Evolutionary conservation across 2,113 vertebrate genomes (phyloP).

Genomic region (Sylvietta virens): DNA sequence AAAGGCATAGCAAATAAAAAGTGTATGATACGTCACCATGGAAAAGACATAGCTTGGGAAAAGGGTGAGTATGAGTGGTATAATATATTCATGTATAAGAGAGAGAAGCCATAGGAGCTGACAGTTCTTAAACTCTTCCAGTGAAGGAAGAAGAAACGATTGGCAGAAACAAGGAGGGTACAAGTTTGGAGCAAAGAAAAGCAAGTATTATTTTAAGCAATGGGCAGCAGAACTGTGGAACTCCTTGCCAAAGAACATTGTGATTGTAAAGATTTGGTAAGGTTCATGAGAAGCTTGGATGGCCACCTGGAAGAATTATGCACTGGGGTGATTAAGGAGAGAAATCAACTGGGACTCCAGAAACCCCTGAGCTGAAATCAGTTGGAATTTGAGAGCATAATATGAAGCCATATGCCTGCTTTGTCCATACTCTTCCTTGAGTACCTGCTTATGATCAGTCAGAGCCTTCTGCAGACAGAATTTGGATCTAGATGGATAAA

Average conservation of each 20-base stretch:
- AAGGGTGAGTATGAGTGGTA: neutral
- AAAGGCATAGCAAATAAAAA: neutral
- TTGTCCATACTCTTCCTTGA: neutral
- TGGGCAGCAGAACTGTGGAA: neutral
- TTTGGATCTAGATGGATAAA: neutral
- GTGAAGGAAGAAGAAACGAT: neutral
- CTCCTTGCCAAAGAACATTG: neutral
- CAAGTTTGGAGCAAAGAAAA: neutral
- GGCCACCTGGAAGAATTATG: neutral
- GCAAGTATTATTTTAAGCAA: neutral
- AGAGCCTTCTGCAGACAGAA: neutral
- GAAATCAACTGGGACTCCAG: neutral
- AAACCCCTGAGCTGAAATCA: neutral
- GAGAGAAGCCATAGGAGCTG: neutral
- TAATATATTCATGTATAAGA: neutral
- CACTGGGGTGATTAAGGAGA: neutral
- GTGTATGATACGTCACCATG: neutral
- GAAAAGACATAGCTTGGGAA: neutral
- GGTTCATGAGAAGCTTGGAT: neutral
- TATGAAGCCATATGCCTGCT: neutral
- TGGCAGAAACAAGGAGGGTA: neutral
- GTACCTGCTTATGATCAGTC: neutral
- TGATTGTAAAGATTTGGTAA: neutral
- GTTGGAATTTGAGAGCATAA: neutral
- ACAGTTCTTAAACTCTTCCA: neutral